Percentiles rank a stretch among this genome's conserved stretches.
Evolutionary conservation across 2,113 vertebrate species (phyloP).

Genomic region (Ceuthmochares aereus): DNA sequence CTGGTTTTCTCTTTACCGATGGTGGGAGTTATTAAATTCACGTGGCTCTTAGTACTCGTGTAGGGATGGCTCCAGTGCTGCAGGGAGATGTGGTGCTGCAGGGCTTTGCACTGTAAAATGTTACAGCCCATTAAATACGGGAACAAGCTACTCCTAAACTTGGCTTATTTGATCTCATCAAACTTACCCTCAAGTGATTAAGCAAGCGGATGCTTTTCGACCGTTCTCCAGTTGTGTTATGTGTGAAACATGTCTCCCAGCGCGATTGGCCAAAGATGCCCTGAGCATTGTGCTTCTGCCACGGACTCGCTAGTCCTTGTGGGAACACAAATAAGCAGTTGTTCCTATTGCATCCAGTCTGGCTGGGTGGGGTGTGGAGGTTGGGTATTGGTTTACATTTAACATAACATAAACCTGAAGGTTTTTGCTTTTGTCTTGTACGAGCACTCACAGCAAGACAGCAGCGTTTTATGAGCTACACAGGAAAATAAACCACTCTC

Average conservation of each 20-base stretch:
- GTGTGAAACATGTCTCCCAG: background rate
- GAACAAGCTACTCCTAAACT: constrained; percentile 10
- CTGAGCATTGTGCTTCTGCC: background rate
- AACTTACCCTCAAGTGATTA: constrained; percentile 12
- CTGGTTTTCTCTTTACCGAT: constrained; percentile 46
- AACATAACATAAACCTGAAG: background rate
- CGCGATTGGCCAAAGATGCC: background rate
- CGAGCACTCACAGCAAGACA: background rate
- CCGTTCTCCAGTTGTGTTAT: background rate
- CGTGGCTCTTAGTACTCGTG: background rate
- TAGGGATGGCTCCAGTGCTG: background rate
- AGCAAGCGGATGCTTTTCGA: constrained; percentile 20
- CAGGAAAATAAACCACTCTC: background rate
- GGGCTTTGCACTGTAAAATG: constrained; percentile 32
- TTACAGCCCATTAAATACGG: constrained; percentile 33
- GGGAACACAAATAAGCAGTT: constrained; percentile 16
- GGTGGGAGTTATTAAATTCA: background rate
- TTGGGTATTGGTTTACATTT: background rate
- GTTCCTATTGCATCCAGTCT: background rate
- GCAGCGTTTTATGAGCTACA: background rate
- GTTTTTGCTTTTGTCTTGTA: background rate
- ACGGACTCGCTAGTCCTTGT: background rate
- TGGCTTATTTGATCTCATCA: constrained; percentile 45
- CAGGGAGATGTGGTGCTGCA: background rate
- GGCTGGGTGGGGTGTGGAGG: constrained; percentile 21